A percentile compares a stretch with the other conserved stretches of the same genome.
phyloP scores from a whole-genome alignment of 2,888 invertebrate genomes.

The Epinotia nisella region DNA sequence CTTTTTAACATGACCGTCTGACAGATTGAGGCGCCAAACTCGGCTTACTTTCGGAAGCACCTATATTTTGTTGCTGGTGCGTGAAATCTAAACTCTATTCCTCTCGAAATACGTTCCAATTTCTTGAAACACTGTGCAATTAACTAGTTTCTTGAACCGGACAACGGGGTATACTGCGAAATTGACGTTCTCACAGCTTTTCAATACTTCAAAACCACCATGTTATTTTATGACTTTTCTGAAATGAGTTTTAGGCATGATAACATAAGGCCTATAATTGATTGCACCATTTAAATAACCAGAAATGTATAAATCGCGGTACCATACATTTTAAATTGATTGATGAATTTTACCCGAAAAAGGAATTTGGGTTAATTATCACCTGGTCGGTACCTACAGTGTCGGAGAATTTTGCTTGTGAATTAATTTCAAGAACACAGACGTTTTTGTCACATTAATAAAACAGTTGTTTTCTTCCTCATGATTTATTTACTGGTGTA shows the following conservation, averaged over 20 bases:
- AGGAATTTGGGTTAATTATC: slow-evolving; percentile 34
- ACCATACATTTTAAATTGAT: slow-evolving; percentile 12
- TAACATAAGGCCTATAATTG: background rate
- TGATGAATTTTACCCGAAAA: slow-evolving; percentile 28
- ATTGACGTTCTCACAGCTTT: slow-evolving; percentile 12
- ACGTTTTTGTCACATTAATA: background rate
- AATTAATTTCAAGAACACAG: slow-evolving; percentile 15
- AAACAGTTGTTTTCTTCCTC: background rate
- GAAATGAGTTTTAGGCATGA: background rate
- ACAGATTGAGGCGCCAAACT: slow-evolving; percentile 32
- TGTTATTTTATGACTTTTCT: background rate
- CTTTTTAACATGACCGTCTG: slow-evolving; percentile 27
- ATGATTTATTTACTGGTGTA: background rate
- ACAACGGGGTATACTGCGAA: background rate
- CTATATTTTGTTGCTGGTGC: background rate
- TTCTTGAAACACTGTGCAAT: background rate
- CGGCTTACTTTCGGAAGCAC: background rate
- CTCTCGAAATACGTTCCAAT: background rate
- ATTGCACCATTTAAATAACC: background rate
- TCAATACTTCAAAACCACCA: background rate
- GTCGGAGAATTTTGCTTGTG: slow-evolving; percentile 28
- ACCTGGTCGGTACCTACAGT: slow-evolving; percentile 20
- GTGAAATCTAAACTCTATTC: slow-evolving; percentile 1
- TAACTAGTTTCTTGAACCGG: background rate
- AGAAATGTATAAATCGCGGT: background rate